Evolutionary conservation across 2,888 invertebrate genomes (phyloP).

Genomic region (Volucella inflata): DNA sequence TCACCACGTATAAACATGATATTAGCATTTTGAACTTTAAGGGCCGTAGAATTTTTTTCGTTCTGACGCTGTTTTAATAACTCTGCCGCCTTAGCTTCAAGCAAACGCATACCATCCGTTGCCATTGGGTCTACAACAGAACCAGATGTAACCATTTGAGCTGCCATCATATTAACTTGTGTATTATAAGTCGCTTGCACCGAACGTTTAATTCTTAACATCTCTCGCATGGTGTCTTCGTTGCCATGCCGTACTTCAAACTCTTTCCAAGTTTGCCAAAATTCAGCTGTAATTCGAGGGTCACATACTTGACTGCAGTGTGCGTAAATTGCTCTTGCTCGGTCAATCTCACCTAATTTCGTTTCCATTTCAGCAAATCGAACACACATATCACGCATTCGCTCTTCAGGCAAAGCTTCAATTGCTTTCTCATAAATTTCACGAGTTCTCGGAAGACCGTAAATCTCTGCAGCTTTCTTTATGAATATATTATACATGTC

Average conservation of each 20-base stretch:
- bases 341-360: conserved; percentile 98
- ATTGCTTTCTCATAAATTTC: conserved; percentile 99
- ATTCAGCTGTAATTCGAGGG: conserved; percentile 96
- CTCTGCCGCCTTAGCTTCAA: conserved; percentile 93
- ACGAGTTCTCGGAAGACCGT: conserved; percentile 97
- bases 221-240: conserved; percentile 99
- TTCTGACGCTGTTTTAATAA: conserved; percentile 79
- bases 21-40: conserved; percentile 83
- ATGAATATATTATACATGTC: conserved; percentile 99
- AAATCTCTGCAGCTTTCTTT: conserved; percentile 98
- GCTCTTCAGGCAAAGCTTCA: conserved; percentile 94
- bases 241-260: conserved; percentile 99
- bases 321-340: conserved; percentile 97
- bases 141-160: conserved; percentile 95
- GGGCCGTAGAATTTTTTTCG: conserved; percentile 66
- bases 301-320: conserved; percentile 99
- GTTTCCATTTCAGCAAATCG: conserved; percentile 99
- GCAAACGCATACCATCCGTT: conserved; percentile 94
- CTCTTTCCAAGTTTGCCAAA: conserved; percentile 99
- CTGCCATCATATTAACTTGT: conserved; percentile 99
- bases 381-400: conserved; percentile 97
- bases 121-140: conserved; percentile 90
- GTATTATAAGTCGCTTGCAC: conserved; percentile 99
- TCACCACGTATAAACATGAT: conserved; percentile 95
- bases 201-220: conserved; percentile 98